Evolutionary conservation across 2,113 vertebrate species (phyloP).

Genomic region (Neotoma lepida): DNA sequence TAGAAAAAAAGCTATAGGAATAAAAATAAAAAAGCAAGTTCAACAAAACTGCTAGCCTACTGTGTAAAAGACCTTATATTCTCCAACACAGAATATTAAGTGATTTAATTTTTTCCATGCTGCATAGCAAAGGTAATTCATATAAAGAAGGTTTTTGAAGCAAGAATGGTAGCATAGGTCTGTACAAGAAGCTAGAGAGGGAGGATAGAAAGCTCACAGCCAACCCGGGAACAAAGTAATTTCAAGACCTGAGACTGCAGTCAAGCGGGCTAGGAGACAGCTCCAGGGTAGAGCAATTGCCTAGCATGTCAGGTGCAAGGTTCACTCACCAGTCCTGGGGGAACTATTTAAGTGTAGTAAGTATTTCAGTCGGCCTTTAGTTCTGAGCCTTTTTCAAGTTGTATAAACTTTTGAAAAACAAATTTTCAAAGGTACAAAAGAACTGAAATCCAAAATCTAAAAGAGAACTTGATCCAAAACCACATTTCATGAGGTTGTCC

Average conservation of each 20-base stretch:
- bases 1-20: slow-evolving; percentile 38
- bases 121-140: slow-evolving; percentile 25
- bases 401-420: slow-evolving; percentile 15
- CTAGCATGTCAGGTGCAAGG: neutral
- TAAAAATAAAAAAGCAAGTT: neutral
- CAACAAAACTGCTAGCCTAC: neutral
- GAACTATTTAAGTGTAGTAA: neutral
- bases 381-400: slow-evolving; percentile 60
- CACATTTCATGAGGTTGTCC: neutral
- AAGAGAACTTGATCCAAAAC: neutral
- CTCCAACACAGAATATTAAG: neutral
- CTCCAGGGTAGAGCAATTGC: neutral
- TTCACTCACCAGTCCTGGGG: neutral
- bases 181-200: neutral
- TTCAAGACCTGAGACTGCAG: neutral
- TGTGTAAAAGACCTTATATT: neutral
- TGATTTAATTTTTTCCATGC: neutral
- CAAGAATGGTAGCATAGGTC: neutral
- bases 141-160: neutral
- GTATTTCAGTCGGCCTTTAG: slow-evolving; percentile 36
- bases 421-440: slow-evolving; percentile 20
- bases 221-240: neutral
- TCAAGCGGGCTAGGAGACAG: neutral
- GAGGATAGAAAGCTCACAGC: too few relatives aligned
- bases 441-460: neutral